These are phyloP conservation scores for Talpa occidentalis DNA, from an alignment of 2,113 vertebrate species.

Conservation along the genomic window DNA sequence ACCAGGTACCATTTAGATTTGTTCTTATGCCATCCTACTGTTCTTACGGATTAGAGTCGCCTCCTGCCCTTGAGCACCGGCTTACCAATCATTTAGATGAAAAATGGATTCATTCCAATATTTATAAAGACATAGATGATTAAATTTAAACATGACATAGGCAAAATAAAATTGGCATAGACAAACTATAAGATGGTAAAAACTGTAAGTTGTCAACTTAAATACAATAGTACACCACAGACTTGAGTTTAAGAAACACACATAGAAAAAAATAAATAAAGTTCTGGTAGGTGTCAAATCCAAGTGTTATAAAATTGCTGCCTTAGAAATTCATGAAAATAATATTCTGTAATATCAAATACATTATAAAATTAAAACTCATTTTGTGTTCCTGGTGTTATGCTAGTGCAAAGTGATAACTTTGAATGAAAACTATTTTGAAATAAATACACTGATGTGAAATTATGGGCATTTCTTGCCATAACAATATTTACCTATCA, in stretches of 20 bases:
- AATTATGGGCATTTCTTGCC: not conserved
- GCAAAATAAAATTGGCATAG: not conserved
- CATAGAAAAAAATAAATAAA: not conserved
- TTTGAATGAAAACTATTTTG: not conserved
- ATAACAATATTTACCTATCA: not conserved
- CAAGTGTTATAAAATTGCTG: not conserved
- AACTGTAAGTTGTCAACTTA: not conserved
- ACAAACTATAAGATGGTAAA: not conserved
- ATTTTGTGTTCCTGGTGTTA: not conserved
- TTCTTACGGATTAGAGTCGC: not conserved
- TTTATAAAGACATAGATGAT: not conserved
- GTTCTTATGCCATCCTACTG: conserved; percentile 2
- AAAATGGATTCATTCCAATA: conserved; percentile 11
- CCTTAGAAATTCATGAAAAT: not conserved
- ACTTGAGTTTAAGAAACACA: not conserved
- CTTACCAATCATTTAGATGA: conserved; percentile 10
- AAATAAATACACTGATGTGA: not conserved
- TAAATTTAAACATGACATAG: not conserved
- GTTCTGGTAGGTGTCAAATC: not conserved
- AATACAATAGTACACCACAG: not conserved
- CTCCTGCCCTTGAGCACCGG: not conserved
- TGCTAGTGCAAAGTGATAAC: not conserved
- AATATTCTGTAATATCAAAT: not conserved
- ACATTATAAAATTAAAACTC: not conserved
- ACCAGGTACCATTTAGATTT: conserved; percentile 47